Conservation (phyloP, 2,888 invertebrate species). For the Sturmia bella region DNA sequence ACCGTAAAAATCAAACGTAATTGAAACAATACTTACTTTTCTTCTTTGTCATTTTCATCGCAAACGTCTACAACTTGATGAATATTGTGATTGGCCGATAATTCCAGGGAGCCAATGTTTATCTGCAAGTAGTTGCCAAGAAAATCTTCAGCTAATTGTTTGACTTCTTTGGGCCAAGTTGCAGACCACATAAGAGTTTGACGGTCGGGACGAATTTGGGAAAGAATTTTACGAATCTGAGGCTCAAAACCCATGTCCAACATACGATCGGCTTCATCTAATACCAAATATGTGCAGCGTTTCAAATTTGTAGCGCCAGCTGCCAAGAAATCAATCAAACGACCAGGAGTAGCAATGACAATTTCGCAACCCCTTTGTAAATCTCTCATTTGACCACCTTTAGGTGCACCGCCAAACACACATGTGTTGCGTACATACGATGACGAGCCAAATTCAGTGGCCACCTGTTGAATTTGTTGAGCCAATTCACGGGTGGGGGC, state of each 20-base stretch:
- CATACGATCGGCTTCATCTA: constrained; percentile 98
- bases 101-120: constrained; percentile 91
- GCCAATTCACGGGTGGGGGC: constrained; percentile 91
- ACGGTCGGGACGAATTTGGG: constrained; percentile 96
- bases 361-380: constrained; percentile 92
- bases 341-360: constrained; percentile 95
- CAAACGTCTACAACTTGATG: constrained; percentile 92
- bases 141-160: constrained; percentile 95
- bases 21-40: constrained; percentile 81
- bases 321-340: constrained; percentile 93
- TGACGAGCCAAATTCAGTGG: constrained; percentile 90
- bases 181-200: constrained; percentile 99
- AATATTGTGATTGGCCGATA: constrained; percentile 96
- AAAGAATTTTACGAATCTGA: constrained; percentile 96
- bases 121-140: constrained; percentile 94
- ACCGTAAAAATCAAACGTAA: not conserved
- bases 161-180: constrained; percentile 99
- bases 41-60: constrained; percentile 89
- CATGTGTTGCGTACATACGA: constrained; percentile 92
- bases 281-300: constrained; percentile 92
- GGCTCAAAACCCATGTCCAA: constrained; percentile 99
- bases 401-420: constrained; percentile 95
- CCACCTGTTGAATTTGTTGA: constrained; percentile 92
- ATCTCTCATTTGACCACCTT: constrained; percentile 89
- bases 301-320: constrained; percentile 88